A percentile compares a stretch with the other conserved stretches of the same genome.
These are phyloP conservation scores for Chiridota heheva DNA, from an alignment of 35 echinoderm and acorn worm species.

Conservation along the genomic window DNA sequence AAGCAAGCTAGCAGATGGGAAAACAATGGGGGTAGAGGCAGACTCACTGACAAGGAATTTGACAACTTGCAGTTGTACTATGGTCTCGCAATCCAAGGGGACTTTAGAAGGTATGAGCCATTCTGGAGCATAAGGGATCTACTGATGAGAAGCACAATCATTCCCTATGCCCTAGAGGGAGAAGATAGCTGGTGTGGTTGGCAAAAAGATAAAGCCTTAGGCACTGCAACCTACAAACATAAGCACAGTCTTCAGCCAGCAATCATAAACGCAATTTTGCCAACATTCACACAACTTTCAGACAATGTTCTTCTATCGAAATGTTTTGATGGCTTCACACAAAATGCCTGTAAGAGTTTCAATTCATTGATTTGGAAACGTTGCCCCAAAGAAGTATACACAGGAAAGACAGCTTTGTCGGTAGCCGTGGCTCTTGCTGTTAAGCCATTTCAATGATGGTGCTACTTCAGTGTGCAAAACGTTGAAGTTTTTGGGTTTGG, in stretches of 20 bases:
- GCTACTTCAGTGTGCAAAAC: background rate
- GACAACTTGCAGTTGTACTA: slow-evolving; percentile 39
- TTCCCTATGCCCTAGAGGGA: background rate
- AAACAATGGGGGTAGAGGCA: slow-evolving; percentile 12
- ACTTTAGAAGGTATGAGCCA: slow-evolving; percentile 2
- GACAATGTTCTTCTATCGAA: background rate
- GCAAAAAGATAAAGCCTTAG: background rate
- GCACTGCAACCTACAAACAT: background rate
- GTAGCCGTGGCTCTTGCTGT: slow-evolving; percentile 4
- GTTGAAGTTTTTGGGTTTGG: background rate
- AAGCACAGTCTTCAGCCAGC: background rate
- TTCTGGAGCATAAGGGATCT: slow-evolving; percentile 20
- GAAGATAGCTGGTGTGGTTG: slow-evolving; percentile 32
- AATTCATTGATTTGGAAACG: slow-evolving; percentile 13
- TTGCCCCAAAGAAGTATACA: slow-evolving; percentile 15
- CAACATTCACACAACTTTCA: background rate
- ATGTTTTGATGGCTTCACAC: slow-evolving; percentile 16
- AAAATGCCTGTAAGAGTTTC: slow-evolving; percentile 28
- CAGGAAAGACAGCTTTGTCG: background rate
- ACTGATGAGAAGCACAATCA: background rate
- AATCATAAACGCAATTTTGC: background rate
- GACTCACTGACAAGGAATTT: slow-evolving; percentile 32
- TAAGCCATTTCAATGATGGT: slow-evolving; percentile 25
- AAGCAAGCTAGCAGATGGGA: slow-evolving; percentile 19
- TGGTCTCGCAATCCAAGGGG: slow-evolving; percentile 26